Base-by-base conservation (phyloP, 2,113 vertebrate genomes). In the Haliaeetus leucogaster region DNA sequence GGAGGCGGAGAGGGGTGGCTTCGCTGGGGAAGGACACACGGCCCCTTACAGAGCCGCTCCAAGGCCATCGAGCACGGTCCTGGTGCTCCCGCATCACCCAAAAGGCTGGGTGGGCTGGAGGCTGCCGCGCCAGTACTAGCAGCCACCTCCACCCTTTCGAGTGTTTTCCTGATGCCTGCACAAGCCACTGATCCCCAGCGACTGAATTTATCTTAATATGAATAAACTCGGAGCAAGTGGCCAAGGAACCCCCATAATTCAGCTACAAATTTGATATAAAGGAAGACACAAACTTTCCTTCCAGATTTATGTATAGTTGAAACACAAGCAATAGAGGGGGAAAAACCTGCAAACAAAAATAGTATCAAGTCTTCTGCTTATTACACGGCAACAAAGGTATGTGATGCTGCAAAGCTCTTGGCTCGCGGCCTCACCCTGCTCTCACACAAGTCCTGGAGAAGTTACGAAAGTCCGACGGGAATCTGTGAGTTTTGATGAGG, bases 371-470 rank as follows among this genome's bases (percentile, higher is more conserved):
- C 87, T 95, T 71, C 73, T 86, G 48, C 80, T 86, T 90, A 77
- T 95, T 72, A 88, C 82, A 2, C 61, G 89, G 67, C 67, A 83
- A 43, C 79, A 73, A 80, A 95, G 74, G 48, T 68, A 72, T 82
- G 94, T 56, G 88, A 86, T 86, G 76, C 88, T 88, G 93, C 90
- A 52, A 82, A 86, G 40, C 74, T 83, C 68, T 93, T 93, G 93
- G 79, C 83, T 79, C 17, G 0, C 4, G 40, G 74, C 90, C 87
- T 86, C 25, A 0, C 53, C 63, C 78, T 61, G 82, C 92, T 93
- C 85, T 94, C 62, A 73, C 74, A 58, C 73, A 65, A 34, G 21
- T 55, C 56, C 52, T 42, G 61, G 21, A 85, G 58, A 80, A 77
- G 62, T 88, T 88, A 77, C 0, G 0, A 4, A 77, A 82, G 82